phyloP scores from a whole-genome alignment of 1,140 invertebrate species.

The Phenacoccus solenopsis region DNA sequence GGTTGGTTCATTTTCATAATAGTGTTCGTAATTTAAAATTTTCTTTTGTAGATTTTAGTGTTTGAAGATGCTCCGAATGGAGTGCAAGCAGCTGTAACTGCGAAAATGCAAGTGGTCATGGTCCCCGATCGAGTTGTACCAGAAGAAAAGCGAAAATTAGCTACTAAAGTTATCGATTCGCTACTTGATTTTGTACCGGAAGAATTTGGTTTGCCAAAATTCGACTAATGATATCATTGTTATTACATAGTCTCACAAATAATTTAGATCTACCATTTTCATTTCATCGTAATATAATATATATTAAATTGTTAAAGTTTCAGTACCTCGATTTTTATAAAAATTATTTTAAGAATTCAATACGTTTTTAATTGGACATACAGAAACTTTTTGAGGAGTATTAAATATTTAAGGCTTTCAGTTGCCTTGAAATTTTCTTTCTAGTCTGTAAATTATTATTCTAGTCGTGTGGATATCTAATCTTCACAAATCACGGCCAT shows the following conservation, averaged over 20 bases:
- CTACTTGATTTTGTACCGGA: constrained; percentile 74
- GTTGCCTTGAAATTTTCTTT: no score
- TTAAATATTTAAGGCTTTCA: no score
- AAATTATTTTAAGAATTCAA: no score
- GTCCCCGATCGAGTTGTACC: constrained; percentile 61
- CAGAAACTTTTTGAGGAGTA: no score
- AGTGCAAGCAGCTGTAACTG: constrained; percentile 58
- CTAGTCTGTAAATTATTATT: no score
- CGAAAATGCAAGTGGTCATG: constrained; percentile 83
- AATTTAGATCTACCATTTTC: background rate
- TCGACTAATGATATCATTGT: background rate
- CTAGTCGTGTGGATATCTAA: no score
- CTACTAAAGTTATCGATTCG: constrained; percentile 58
- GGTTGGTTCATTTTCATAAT: no score
- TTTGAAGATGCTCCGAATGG: constrained; percentile 91
- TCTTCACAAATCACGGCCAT: no score
- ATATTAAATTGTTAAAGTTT: no score
- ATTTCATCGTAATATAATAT: no score
- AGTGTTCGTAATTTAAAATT: background rate
- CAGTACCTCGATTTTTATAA: no score
- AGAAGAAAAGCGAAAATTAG: constrained; percentile 42
- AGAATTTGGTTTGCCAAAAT: constrained; percentile 71
- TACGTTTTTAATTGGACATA: no score
- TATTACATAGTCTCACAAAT: background rate
- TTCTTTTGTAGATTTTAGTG: constrained; percentile 59